These are phyloP conservation scores for Acrobasis repandana DNA, from an alignment of 2,888 invertebrate genomes.

Conservation along the genomic window DNA sequence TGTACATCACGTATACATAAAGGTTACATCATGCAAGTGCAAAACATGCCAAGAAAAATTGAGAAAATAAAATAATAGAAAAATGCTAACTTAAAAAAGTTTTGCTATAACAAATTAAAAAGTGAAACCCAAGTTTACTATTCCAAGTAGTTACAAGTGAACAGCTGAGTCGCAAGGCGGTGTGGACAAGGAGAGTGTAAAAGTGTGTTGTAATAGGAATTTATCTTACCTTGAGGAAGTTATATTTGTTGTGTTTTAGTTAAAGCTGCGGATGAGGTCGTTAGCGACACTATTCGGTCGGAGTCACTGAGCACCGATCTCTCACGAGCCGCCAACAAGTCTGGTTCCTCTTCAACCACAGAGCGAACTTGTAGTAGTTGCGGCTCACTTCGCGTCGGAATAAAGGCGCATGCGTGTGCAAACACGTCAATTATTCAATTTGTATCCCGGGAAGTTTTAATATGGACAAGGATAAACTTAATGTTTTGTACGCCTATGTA, in stretches of 20 bases:
- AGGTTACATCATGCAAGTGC: slow-evolving; percentile 19
- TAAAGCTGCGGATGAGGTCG: slow-evolving; percentile 16
- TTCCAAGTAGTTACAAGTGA: slow-evolving; percentile 32
- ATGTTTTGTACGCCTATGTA: background rate
- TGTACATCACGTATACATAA: slow-evolving; percentile 34
- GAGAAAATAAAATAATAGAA: slow-evolving; percentile 7
- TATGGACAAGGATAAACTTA: slow-evolving; percentile 14
- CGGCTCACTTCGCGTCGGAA: slow-evolving; percentile 58
- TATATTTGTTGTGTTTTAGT: slow-evolving; percentile 12
- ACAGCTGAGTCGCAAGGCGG: slow-evolving; percentile 37
- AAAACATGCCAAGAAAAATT: slow-evolving; percentile 25
- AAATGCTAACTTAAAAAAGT: slow-evolving; percentile 31
- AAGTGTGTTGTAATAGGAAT: slow-evolving; percentile 9
- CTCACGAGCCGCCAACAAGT: slow-evolving; percentile 38
- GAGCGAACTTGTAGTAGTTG: slow-evolving; percentile 33
- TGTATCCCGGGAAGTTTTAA: slow-evolving; percentile 51
- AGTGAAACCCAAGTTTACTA: slow-evolving; percentile 37
- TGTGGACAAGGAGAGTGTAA: background rate
- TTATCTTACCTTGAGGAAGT: slow-evolving; percentile 24
- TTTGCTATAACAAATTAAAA: slow-evolving; percentile 29
- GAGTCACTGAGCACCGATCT: slow-evolving; percentile 33
- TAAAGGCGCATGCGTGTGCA: slow-evolving; percentile 62
- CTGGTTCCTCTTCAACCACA: slow-evolving; percentile 30
- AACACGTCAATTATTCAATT: slow-evolving; percentile 63
- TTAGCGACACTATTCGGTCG: slow-evolving; percentile 24